Evolutionary conservation across 2,797 vertebrate species (phyloP).

Genomic region (Spea hammondii): DNA sequence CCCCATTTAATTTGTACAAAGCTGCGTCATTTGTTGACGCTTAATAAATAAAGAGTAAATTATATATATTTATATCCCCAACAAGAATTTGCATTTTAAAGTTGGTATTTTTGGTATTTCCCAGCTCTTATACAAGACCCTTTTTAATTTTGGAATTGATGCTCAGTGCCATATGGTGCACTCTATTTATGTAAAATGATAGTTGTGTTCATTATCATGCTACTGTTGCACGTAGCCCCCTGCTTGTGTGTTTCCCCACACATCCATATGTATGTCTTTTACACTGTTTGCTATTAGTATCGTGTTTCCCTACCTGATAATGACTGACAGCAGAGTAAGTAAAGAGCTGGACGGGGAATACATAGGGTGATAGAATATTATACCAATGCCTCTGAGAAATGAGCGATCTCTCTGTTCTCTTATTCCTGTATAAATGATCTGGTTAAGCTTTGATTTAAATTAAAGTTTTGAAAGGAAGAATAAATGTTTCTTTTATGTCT

Average conservation of each 20-base stretch:
- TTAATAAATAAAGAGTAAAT: too few relatives aligned
- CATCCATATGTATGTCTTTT: slow-evolving; percentile 56
- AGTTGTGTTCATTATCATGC: slow-evolving; percentile 31
- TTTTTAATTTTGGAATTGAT: not conserved
- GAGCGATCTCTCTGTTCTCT: slow-evolving; percentile 55
- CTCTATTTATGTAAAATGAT: slow-evolving; percentile 23
- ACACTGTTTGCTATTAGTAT: slow-evolving; percentile 63
- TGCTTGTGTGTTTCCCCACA: slow-evolving; percentile 55
- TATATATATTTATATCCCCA: too few relatives aligned
- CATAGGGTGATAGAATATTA: slow-evolving; percentile 57
- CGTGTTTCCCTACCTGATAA: slow-evolving; percentile 59
- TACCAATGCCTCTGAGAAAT: slow-evolving; percentile 55
- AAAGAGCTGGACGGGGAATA: slow-evolving; percentile 64
- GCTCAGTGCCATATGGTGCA: not conserved
- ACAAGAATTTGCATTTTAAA: too few relatives aligned
- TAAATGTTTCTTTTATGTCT: slow-evolving; percentile 15
- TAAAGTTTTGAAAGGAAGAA: slow-evolving; percentile 5
- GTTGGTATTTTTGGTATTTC: too few relatives aligned
- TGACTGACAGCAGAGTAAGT: slow-evolving; percentile 62
- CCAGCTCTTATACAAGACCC: too few relatives aligned
- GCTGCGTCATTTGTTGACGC: too few relatives aligned
- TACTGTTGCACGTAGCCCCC: not conserved
- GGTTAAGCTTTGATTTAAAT: slow-evolving; percentile 27
- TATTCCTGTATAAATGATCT: slow-evolving; percentile 21
- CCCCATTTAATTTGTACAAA: too few relatives aligned